A percentile compares a stretch with the other conserved stretches of the same genome.
These are phyloP conservation scores for Trematomus loennbergii DNA, from an alignment of 2,113 vertebrate genomes.

Conservation along the genomic window DNA sequence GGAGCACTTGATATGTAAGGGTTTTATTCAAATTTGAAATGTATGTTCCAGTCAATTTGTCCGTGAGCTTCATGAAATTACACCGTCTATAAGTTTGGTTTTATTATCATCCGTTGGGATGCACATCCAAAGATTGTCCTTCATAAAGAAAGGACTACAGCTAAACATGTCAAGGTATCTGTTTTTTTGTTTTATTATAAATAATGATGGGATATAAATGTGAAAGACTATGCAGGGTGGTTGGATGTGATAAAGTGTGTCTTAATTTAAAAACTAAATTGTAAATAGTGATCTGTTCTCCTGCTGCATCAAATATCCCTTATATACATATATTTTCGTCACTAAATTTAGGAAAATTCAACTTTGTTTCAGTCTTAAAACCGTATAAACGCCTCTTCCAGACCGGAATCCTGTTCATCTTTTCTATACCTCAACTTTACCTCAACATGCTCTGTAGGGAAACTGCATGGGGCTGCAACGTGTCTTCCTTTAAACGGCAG, in stretches of 20 bases:
- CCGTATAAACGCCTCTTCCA: slow-evolving; percentile 3
- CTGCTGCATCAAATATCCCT: slow-evolving; percentile 18
- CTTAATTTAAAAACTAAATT: slow-evolving; percentile 53
- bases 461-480: neutral
- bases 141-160: neutral
- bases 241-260: slow-evolving; percentile 35
- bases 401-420: neutral
- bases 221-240: slow-evolving; percentile 28
- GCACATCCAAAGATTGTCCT: neutral
- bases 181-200: slow-evolving; percentile 59
- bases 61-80: neutral
- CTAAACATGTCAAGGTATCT: slow-evolving; percentile 4
- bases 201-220: slow-evolving; percentile 21
- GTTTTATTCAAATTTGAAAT: slow-evolving; percentile 2
- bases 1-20: slow-evolving; percentile 9
- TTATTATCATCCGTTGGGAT: slow-evolving; percentile 11
- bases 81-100: neutral
- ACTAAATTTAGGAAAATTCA: too few species aligned
- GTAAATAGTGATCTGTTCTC: slow-evolving; percentile 35
- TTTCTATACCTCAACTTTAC: neutral
- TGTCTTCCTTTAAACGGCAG: neutral
- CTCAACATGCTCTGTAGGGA: neutral
- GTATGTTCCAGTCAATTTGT: neutral
- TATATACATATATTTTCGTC: neutral
- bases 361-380: neutral